Conservation (phyloP, 2,113 vertebrate species). For the Myrmecobius fasciatus region DNA sequence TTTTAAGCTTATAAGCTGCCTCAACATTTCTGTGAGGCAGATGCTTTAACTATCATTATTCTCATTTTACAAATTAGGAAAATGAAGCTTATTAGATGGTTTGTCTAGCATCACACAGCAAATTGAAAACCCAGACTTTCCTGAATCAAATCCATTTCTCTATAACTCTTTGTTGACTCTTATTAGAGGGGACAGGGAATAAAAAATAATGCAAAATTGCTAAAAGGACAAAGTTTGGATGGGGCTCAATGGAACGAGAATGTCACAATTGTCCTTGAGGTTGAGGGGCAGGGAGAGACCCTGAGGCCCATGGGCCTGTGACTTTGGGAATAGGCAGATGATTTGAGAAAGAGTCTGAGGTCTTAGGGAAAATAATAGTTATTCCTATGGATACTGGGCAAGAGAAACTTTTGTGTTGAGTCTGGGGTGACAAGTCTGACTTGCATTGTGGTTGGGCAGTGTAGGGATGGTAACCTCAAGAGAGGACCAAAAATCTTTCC, state of each 20-base stretch:
- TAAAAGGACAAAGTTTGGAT: background rate
- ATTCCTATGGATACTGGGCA: background rate
- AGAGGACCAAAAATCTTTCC: background rate
- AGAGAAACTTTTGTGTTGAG: background rate
- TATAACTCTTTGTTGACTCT: background rate
- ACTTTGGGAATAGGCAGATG: background rate
- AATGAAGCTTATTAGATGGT: background rate
- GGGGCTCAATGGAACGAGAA: background rate
- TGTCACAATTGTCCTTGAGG: background rate
- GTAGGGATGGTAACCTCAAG: background rate
- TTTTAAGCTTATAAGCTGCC: too few species aligned
- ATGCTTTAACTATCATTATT: background rate
- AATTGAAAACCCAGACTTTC: background rate
- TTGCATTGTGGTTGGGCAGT: background rate
- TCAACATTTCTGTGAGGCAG: background rate
- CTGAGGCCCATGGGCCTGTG: background rate
- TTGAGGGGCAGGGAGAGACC: too few species aligned
- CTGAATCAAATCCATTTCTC: background rate
- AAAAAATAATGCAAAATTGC: background rate
- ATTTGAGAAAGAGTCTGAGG: background rate
- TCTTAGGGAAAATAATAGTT: background rate
- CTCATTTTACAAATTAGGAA: background rate
- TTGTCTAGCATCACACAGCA: background rate
- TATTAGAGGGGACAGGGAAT: background rate
- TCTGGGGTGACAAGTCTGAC: background rate